These are phyloP conservation scores for Nothura maculosa DNA, from an alignment of 2,797 vertebrate species.

Conservation along the genomic window DNA sequence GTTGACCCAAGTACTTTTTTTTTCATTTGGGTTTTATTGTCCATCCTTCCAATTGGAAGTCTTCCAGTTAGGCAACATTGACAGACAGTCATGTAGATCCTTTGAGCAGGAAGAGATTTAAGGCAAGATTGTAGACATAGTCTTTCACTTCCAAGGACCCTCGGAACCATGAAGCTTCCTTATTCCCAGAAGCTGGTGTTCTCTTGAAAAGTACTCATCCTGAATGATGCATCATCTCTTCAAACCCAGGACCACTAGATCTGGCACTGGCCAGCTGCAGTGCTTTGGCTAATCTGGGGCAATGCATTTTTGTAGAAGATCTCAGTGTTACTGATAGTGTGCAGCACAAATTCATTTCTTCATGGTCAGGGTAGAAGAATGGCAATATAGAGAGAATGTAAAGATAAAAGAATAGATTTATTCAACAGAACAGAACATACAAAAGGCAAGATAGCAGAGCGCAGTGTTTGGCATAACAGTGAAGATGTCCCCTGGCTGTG, in stretches of 20 bases:
- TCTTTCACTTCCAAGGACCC: not conserved
- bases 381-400: not conserved
- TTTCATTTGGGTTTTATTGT: not conserved
- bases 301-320: not conserved
- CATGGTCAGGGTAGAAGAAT: not conserved
- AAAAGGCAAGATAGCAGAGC: not conserved
- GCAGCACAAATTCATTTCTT: not conserved
- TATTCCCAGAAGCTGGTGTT: not conserved
- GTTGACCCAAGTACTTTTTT: not conserved
- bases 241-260: not conserved
- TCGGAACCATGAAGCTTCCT: not conserved
- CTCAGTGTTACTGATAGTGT: not conserved
- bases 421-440: not conserved
- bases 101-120: not conserved
- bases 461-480: not conserved
- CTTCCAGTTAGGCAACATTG: not conserved
- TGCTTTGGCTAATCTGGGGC: not conserved
- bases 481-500: not conserved
- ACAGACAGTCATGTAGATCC: not conserved
- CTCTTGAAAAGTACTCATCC: not conserved
- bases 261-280: not conserved
- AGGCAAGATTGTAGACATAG: accelerated
- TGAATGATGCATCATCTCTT: not conserved
- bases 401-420: not conserved
- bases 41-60: not conserved